These are phyloP conservation scores for Lepilemur septentrionalis DNA, from an alignment of 2,797 vertebrate genomes.

Conservation along the genomic window DNA sequence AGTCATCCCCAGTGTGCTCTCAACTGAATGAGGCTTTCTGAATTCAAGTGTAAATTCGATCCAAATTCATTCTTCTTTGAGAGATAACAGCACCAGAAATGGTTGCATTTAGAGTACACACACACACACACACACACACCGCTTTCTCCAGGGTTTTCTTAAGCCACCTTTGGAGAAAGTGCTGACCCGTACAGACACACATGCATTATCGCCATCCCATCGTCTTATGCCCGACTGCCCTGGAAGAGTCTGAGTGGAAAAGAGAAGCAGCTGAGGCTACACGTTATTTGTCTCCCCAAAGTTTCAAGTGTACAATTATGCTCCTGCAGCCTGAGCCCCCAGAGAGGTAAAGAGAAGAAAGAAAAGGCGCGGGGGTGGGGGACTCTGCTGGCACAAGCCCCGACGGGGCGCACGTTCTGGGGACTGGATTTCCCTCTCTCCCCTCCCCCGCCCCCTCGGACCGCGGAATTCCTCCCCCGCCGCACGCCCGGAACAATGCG, in stretches of 20 bases:
- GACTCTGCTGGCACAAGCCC: neutral
- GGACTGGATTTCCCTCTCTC: neutral
- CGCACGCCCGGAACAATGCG: constrained; percentile 58
- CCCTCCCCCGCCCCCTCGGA: neutral
- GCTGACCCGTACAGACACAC: neutral
- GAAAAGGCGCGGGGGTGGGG: neutral
- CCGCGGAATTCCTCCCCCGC: neutral
- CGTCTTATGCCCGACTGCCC: neutral
- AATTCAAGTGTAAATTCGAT: neutral
- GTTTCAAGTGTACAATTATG: neutral
- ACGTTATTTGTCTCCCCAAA: neutral
- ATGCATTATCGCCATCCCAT: neutral
- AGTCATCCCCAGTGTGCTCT: neutral
- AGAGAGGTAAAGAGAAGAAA: neutral
- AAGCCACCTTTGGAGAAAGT: neutral
- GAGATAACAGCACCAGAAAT: neutral
- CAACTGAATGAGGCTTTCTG: neutral
- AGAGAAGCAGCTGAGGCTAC: neutral
- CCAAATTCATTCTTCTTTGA: neutral
- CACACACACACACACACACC: neutral
- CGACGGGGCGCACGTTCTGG: neutral
- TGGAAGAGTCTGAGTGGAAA: neutral
- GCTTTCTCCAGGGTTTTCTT: neutral
- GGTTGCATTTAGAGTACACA: neutral
- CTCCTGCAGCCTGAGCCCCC: neutral